Percentiles rank a stretch among this genome's conserved stretches.
These are phyloP conservation scores for Biston stratarius DNA, from an alignment of 2,888 invertebrate species.

Conservation along the genomic window DNA sequence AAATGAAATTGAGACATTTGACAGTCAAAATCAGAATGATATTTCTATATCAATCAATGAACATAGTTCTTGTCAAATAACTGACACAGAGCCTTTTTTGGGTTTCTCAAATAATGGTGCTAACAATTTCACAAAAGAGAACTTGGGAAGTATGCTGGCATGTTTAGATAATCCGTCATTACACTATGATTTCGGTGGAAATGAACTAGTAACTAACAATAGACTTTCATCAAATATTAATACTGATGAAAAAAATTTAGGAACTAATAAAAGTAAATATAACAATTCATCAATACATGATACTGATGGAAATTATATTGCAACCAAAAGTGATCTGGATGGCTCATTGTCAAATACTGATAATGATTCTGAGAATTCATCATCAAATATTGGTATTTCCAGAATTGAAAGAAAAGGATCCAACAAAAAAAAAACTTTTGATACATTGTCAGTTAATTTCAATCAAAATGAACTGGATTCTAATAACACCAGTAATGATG, in stretches of 20 bases:
- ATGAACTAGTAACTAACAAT: not conserved
- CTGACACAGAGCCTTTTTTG: conserved; percentile 61
- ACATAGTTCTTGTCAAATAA: conserved; percentile 53
- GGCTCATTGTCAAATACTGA: not conserved
- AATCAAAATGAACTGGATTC: conserved; percentile 13
- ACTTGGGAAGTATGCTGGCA: not conserved
- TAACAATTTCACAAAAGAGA: not conserved
- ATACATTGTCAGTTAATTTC: conserved; percentile 9
- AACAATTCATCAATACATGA: not conserved
- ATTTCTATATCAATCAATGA: conserved; percentile 34
- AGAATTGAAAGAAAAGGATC: not conserved
- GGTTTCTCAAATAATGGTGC: conserved; percentile 57
- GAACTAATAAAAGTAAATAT: not conserved
- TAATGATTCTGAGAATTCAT: not conserved
- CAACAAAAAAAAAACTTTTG: not conserved
- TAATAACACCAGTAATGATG: not conserved
- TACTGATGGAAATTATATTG: not conserved
- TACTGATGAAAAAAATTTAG: not conserved
- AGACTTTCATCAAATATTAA: not conserved
- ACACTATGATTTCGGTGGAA: not conserved
- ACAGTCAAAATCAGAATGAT: conserved; percentile 11
- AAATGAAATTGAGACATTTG: conserved; percentile 3
- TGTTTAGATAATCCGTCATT: not conserved
- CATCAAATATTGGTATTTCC: not conserved
- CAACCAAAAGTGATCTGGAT: not conserved